These are phyloP conservation scores for Holotrichia oblita DNA, from an alignment of 1,140 invertebrate genomes.

Conservation along the genomic window DNA sequence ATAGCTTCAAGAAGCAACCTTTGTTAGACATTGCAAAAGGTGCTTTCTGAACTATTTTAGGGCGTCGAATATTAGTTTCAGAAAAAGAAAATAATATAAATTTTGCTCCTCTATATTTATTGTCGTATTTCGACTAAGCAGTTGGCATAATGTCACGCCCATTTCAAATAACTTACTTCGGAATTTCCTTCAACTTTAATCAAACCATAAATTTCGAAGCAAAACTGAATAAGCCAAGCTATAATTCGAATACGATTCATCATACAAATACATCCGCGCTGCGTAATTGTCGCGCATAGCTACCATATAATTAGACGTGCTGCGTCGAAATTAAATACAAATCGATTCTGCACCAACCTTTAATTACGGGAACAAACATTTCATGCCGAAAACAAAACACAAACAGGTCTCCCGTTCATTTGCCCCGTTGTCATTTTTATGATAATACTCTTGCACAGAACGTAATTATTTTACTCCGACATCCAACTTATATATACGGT, in stretches of 20 bases:
- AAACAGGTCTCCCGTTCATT: not conserved
- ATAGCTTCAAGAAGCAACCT: too few relatives aligned
- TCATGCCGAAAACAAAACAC: not conserved
- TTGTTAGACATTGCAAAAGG: too few relatives aligned
- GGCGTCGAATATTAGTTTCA: too few relatives aligned
- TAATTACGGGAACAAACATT: not conserved
- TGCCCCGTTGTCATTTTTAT: not conserved
- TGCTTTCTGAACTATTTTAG: too few relatives aligned
- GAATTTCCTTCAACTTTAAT: too few relatives aligned
- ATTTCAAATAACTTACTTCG: too few relatives aligned
- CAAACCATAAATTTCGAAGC: too few relatives aligned
- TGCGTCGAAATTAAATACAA: constrained; percentile 18
- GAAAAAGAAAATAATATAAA: too few relatives aligned
- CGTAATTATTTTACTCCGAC: constrained; percentile 13
- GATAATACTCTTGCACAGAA: not conserved
- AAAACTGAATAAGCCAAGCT: too few relatives aligned
- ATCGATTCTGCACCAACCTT: not conserved
- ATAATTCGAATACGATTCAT: not conserved
- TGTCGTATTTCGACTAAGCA: too few relatives aligned
- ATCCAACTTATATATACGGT: not conserved
- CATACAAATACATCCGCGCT: not conserved
- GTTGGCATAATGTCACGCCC: too few relatives aligned
- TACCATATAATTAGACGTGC: not conserved
- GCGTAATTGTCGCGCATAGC: not conserved
- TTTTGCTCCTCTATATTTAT: too few relatives aligned